Evolutionary conservation across 2,113 vertebrate genomes (phyloP).

Genomic region (Euleptes europaea): DNA sequence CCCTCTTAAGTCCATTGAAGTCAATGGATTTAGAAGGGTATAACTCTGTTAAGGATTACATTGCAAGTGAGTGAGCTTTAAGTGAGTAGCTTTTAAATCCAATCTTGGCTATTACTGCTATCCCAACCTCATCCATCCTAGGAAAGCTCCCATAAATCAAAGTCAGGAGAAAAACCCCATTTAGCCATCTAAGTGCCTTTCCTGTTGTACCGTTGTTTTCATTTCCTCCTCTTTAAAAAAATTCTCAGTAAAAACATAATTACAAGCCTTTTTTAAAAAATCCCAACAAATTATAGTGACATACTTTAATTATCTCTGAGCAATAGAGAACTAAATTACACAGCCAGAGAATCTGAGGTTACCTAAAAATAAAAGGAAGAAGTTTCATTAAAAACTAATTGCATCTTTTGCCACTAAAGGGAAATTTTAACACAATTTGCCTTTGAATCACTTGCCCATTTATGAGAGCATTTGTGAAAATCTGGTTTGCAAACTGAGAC

Average conservation of each 20-base stretch:
- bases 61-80: no score
- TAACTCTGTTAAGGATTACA: no score
- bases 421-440: conserved; percentile 67
- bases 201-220: conserved; percentile 63
- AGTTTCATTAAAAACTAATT: conserved; percentile 83
- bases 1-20: no score
- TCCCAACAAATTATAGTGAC: conserved; percentile 82
- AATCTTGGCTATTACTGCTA: not conserved
- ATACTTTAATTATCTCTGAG: conserved; percentile 82
- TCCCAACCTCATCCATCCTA: not conserved
- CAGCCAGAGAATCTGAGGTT: conserved; percentile 76
- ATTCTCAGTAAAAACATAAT: conserved; percentile 79
- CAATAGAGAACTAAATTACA: conserved; percentile 79
- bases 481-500: not conserved
- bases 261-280: conserved; percentile 70
- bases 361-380: conserved; percentile 84
- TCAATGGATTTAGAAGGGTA: no score
- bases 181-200: conserved; percentile 47
- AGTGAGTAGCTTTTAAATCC: not conserved
- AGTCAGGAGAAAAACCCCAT: conserved; percentile 36
- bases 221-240: conserved; percentile 24
- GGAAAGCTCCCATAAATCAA: not conserved
- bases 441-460: conserved; percentile 43
- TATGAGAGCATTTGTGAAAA: not conserved
- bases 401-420: conserved; percentile 72